Conservation (phyloP, 2,113 vertebrate species). For the Ammospiza caudacuta region DNA sequence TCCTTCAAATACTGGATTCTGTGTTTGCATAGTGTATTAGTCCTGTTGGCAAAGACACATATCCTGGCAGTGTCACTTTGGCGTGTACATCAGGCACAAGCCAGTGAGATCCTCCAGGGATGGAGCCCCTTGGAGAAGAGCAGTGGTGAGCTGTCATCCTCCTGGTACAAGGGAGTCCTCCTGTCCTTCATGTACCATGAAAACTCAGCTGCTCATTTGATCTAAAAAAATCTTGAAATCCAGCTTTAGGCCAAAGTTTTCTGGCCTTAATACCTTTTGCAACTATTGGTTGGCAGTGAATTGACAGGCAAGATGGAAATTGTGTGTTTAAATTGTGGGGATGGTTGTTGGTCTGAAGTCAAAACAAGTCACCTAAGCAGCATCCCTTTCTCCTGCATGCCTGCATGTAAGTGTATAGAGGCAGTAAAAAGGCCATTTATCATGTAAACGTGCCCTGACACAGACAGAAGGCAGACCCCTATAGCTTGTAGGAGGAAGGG, state of each 20-base stretch:
- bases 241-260: neutral
- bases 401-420: neutral
- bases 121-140: neutral
- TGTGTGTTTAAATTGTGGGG: neutral
- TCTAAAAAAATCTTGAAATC: neutral
- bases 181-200: neutral
- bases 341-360: neutral
- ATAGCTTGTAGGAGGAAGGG: neutral
- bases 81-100: neutral
- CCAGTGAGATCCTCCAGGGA: fast-evolving
- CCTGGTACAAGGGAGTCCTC: neutral
- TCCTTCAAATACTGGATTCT: neutral
- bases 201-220: neutral
- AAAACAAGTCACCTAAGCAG: neutral
- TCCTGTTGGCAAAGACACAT: neutral
- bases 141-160: neutral
- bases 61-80: neutral
- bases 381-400: neutral
- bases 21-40: neutral
- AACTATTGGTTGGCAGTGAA: neutral
- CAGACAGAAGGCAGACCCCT: neutral
- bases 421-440: neutral
- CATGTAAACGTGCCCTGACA: neutral
- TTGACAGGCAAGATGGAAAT: neutral
- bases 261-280: neutral